Evolutionary conservation across 2,888 invertebrate species (phyloP), one percentile per base, ranked within the genome.

Genomic region (Pteria penguin): DNA sequence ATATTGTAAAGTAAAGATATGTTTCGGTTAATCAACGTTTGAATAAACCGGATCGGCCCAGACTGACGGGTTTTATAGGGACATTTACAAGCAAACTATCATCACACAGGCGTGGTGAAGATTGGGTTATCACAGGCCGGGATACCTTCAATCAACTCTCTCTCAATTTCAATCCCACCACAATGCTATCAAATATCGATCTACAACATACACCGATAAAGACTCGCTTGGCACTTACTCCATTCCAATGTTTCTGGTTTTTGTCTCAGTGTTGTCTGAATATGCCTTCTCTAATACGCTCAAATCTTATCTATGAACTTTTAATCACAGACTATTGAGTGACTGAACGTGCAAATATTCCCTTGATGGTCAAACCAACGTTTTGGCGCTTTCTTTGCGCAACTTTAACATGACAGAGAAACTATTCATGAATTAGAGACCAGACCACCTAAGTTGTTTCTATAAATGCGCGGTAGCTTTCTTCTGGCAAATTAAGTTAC

Each of bases 191-290:
- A 29, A 26, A 27, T 60, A 60, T 22, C 60, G 27, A 60, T 60
- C 60, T 60, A 60, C 27, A 32, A 26, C n/a, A 32, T n/a, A 68
- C 31, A 33, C 57, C 24, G 68, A 68, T 68, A 52, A 68, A 57
- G 22, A 11, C 11, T 54, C 14, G 24, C 68, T 68, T 27, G 14
- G 57, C 18, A 55, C 22, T 11, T 57, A 29, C 31, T 57, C 52
- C 68, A 27, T 57, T 32, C 52, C 32, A 27, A 18, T 57, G 57
- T 18, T 14, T 68, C 68, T 68, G 68, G 68, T 68, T 68, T 68
- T 68, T 57, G 68, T 68, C 68, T 68, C 57, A 55, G 18, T 4
- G n/a, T 68, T 33, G 68, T 68, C 68, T 68, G 24, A 55, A 24
- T 5, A 65, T 5, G 26, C 8, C 45, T 18, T 45, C 45, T 45